Evolutionary conservation across 2,797 vertebrate species (phyloP).

Genomic region (Amazonetta brasiliensis): DNA sequence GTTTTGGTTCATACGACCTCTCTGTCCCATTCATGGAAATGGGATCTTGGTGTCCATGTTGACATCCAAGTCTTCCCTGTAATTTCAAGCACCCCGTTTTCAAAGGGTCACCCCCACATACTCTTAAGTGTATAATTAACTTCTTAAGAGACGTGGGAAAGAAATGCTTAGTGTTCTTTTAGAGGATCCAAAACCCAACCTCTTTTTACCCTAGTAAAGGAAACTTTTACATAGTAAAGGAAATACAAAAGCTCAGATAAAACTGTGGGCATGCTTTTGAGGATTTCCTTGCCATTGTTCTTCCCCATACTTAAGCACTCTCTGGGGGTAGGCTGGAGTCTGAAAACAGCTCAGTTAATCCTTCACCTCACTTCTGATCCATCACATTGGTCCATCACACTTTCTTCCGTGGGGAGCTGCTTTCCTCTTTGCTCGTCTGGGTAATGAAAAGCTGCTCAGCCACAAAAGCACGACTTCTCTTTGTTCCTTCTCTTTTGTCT

Average conservation of each 20-base stretch:
- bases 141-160: neutral
- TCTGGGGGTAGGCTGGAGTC: neutral
- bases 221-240: neutral
- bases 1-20: neutral
- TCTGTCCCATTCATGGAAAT: slow-evolving; percentile 31
- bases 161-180: neutral
- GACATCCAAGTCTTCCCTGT: neutral
- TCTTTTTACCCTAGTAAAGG: neutral
- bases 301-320: slow-evolving; percentile 12
- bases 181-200: neutral
- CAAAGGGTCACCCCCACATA: neutral
- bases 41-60: neutral
- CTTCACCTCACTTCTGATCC: slow-evolving; percentile 51
- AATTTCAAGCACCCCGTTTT: neutral
- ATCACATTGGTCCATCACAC: slow-evolving; percentile 7
- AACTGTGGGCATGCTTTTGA: neutral
- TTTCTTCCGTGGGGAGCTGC: slow-evolving; percentile 6
- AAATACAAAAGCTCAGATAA: neutral
- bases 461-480: neutral
- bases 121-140: slow-evolving; percentile 25
- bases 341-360: slow-evolving; percentile 38
- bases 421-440: slow-evolving; percentile 50
- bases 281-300: slow-evolving; percentile 38
- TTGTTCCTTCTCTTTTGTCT: slow-evolving; percentile 27
- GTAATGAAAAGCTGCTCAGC: slow-evolving; percentile 34